Evolutionary conservation across 23 tunicate genomes (phyloP), one percentile per base, ranked within the genome.

Genomic region (Phallusia fumigata): DNA sequence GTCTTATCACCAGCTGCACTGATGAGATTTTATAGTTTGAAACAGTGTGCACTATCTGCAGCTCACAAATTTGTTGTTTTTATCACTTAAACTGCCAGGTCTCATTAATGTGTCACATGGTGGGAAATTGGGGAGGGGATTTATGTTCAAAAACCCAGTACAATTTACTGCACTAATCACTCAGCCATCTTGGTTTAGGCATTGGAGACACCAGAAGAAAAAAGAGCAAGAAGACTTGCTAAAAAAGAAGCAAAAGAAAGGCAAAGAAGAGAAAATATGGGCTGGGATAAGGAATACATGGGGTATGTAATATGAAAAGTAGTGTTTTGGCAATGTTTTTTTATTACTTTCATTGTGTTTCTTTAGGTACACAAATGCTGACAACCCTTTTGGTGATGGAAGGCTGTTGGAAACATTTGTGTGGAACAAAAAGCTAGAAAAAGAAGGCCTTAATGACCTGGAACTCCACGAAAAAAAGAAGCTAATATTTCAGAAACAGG

Each of bases 351-450:
- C 15, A 51, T n/a, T 40, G 47, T 40, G 47, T 40, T 40, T 40
- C 10, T 3, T 40, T 1, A 77, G 97, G 32, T 93, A 97, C 76
- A 97, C 99, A 18, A 97, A 97, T 77, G 81, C 93, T 18, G 99
- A 97, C 89, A 97, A 97, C 73, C 99, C 99, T 51, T 97, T 89
- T 79, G 99, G 99, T 65, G 99, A 97, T 79, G 93, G 90, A 28
- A 92, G 88, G 49, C 86, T 97, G 13, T 36, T 97, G 65, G 90
- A 92, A 52, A 90, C 99, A 36, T 97, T 97, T 88, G 99, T 97
- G 19, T 97, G 99, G 99, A 86, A 87, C 80, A 97, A 97, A 76
- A 97, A 97, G 77, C 74, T 97, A 76, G 95, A 92, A 34, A 88
- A 97, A 47, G 85, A 92, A 58, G 99, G 99, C 0, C 86, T 88